Base-by-base conservation (phyloP, 2,797 vertebrate genomes). In the Diplodus sargus region DNA sequence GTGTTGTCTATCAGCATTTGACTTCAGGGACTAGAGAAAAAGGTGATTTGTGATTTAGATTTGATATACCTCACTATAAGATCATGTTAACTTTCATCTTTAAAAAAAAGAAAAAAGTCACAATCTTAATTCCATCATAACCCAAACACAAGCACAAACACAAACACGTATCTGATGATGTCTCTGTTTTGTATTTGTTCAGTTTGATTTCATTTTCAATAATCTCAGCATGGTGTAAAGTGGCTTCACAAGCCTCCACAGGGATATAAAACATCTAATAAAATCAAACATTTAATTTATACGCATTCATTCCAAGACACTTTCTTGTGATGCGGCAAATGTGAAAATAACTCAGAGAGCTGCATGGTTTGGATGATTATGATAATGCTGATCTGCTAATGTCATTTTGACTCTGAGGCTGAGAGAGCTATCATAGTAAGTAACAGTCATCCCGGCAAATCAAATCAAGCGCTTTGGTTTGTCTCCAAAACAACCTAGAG, bases 361-460 rank as follows among this genome's bases (percentile, higher is more conserved):
- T 88, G 89, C 87, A 87, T 86, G 90, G 82, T 90, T 93, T 78
- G 89, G 75, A 84, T 92, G 89, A 93, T 93, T 93, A 93, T 93
- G 94, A 92, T 94, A 94, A 93, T 93, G 87, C 87, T 90, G 89
- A 93, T 92, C 86, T 92, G 85, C 85, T 93, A 88, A 90, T 93
- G 91, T 89, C 69, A 83, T 93, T 92, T 92, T 88, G 89, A 92
- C 90, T 93, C 81, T 79, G 82, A 92, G 87, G 89, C 87, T 92
- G 78, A 90, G 84, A 66, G 68, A 90, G 87, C 89, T 84, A 89
- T 91, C 88, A 72, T 76, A 85, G 79, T 85, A 90, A 89, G 85
- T 89, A 92, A 85, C 91, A 91, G 90, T 91, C 88, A 91, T 84
- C 89, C 80, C 75, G 20, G 84, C 88, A 91, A 93, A 94, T 92